A percentile compares a stretch with the other conserved stretches of the same genome.
phyloP scores from a whole-genome alignment of 2,113 vertebrate genomes.

The Daubentonia madagascariensis region DNA sequence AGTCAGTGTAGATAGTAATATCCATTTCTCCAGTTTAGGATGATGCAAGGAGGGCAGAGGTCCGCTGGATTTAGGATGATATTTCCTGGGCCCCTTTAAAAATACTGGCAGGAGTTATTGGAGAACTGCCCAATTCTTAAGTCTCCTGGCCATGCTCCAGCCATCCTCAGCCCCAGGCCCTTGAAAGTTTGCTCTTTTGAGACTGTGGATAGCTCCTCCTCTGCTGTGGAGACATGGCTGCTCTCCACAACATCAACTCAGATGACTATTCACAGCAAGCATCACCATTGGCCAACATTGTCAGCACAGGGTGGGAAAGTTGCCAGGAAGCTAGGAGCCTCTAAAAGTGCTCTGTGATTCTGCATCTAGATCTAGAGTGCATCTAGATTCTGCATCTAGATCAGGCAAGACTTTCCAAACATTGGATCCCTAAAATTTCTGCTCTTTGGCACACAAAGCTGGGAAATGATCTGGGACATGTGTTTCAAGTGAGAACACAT shows the following conservation, averaged over 20 bases:
- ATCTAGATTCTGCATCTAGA: not conserved
- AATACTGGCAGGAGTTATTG: not conserved
- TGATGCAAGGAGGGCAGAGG: not conserved
- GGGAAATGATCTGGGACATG: not conserved
- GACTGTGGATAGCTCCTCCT: not conserved
- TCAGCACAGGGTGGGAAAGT: not conserved
- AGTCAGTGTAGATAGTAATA: not conserved
- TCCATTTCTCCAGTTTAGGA: not conserved
- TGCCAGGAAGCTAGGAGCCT: not conserved
- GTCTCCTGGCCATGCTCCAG: not conserved
- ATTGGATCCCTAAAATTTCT: not conserved
- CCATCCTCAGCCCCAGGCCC: not conserved
- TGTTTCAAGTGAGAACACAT: not conserved
- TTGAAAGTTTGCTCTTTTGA: not conserved
- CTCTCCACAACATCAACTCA: not conserved
- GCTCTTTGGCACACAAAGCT: not conserved
- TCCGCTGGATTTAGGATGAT: not conserved
- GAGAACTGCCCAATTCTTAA: not conserved
- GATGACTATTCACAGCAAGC: not conserved
- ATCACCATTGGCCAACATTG: too few relatives aligned
- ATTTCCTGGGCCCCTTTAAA: not conserved
- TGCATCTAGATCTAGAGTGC: not conserved
- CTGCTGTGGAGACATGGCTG: not conserved
- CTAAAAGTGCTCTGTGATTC: not conserved
- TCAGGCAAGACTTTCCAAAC: not conserved